Conservation (phyloP, 92 coral and sea anemone species). For the Zoanthus gigantus region DNA sequence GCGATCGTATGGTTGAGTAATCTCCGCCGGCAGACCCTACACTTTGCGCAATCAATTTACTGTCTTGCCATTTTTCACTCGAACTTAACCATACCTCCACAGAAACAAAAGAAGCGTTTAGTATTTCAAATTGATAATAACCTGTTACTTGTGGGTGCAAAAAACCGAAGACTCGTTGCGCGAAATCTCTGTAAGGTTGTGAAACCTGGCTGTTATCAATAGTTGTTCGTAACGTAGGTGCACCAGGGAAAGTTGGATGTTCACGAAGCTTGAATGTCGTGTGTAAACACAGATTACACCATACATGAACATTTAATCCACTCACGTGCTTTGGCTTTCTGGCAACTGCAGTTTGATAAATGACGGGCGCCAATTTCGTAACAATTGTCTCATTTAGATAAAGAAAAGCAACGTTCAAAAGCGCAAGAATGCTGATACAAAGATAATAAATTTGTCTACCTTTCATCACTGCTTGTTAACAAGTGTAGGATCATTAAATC, state of each 20-base stretch:
- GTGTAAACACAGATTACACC: slow-evolving; percentile 22
- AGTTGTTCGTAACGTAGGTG: slow-evolving; percentile 23
- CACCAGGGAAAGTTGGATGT: slow-evolving; percentile 35
- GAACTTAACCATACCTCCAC: slow-evolving; percentile 37
- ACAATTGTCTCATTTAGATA: slow-evolving; percentile 17
- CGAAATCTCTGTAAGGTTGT: slow-evolving; percentile 5
- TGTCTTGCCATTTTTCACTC: slow-evolving; percentile 28
- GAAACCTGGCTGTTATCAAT: slow-evolving; percentile 33
- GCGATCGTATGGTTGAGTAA: background rate
- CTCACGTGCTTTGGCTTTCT: slow-evolving; percentile 21
- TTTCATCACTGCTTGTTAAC: background rate
- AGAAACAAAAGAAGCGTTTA: background rate
- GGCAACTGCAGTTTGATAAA: background rate
- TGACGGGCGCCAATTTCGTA: background rate
- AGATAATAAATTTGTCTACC: slow-evolving; percentile 31
- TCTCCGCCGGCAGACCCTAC: background rate
- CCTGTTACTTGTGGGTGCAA: slow-evolving; percentile 34
- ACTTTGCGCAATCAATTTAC: slow-evolving; percentile 28
- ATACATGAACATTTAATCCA: slow-evolving; percentile 32
- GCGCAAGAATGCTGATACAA: slow-evolving; percentile 33
- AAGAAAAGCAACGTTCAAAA: slow-evolving; percentile 14
- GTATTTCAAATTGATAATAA: slow-evolving; percentile 19
- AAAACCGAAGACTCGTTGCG: slow-evolving; percentile 32
- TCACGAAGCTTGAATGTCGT: background rate
- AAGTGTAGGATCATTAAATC: background rate